A percentile compares a stretch with the other conserved stretches of the same genome.
phyloP scores from a whole-genome alignment of 1,140 invertebrate species.

The Drosophila serrata region DNA sequence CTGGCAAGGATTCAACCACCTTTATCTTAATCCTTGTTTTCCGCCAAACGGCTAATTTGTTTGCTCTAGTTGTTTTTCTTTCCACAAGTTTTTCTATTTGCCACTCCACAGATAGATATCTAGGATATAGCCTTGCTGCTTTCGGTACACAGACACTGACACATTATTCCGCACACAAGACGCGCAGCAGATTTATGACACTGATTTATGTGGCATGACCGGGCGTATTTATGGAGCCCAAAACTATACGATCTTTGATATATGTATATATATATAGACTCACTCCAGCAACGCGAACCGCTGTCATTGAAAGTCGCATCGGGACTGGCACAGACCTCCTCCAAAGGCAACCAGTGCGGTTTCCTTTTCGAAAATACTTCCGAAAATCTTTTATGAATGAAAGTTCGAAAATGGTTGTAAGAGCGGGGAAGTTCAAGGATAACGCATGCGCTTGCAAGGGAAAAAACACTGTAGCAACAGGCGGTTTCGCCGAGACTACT shows the following conservation, averaged over 20 bases:
- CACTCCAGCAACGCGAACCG: constrained; percentile 24
- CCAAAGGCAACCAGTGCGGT: not conserved
- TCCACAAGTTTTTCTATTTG: constrained; percentile 16
- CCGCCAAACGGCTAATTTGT: constrained; percentile 57
- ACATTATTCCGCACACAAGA: constrained; percentile 66
- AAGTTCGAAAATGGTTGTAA: constrained; percentile 30
- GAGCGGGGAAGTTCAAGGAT: not conserved
- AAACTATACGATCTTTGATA: constrained; percentile 1
- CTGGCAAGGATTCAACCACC: constrained; percentile 25
- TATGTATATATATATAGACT: not conserved
- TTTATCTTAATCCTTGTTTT: constrained; percentile 45
- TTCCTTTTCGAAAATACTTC: constrained; percentile 40
- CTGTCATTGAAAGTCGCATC: constrained; percentile 63
- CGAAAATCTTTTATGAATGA: constrained; percentile 67
- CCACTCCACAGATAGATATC: constrained; percentile 29
- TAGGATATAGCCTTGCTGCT: constrained; percentile 48
- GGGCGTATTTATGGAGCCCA: constrained; percentile 28
- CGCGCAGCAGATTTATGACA: constrained; percentile 77
- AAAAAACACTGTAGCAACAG: constrained; percentile 37
- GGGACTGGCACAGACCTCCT: constrained; percentile 44
- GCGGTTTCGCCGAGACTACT: constrained; percentile 9
- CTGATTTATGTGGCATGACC: constrained; percentile 67
- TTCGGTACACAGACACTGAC: constrained; percentile 49
- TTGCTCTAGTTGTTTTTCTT: constrained; percentile 27
- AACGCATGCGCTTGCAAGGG: constrained; percentile 51